These are phyloP conservation scores for Arnoldichthys spilopterus DNA, from an alignment of 2,797 vertebrate genomes.

Conservation along the genomic window DNA sequence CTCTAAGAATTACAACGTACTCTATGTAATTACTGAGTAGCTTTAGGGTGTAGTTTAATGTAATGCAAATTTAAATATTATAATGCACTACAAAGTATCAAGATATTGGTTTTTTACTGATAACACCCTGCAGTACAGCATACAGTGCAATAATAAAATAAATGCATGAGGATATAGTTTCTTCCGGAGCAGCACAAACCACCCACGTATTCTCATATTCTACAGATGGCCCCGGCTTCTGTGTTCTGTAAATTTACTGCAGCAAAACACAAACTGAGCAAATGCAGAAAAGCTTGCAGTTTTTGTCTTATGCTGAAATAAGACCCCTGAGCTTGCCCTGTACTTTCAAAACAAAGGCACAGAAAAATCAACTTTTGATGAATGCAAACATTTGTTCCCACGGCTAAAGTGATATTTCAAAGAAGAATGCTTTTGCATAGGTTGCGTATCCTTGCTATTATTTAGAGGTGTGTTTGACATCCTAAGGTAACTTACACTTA, in stretches of 20 bases:
- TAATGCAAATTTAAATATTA: too few species aligned
- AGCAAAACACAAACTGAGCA: slow-evolving; percentile 13
- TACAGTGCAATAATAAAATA: not conserved
- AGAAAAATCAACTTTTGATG: slow-evolving; percentile 17
- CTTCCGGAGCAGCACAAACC: not conserved
- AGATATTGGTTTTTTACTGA: not conserved
- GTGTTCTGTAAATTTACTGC: slow-evolving; percentile 14
- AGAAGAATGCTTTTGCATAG: slow-evolving; percentile 38
- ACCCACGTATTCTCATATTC: not conserved
- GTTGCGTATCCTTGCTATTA: slow-evolving; percentile 37
- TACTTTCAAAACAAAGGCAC: slow-evolving; percentile 23
- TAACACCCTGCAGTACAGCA: not conserved
- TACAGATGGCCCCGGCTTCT: slow-evolving; percentile 21
- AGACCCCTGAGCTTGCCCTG: slow-evolving; percentile 20
- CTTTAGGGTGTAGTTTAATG: too few species aligned
- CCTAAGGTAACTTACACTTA: slow-evolving; percentile 36
- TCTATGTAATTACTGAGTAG: too few species aligned
- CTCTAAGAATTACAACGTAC: too few species aligned
- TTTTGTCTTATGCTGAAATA: slow-evolving; percentile 24
- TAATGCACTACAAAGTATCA: not conserved
- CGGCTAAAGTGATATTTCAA: slow-evolving; percentile 36
- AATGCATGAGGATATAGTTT: not conserved
- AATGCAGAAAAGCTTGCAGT: slow-evolving; percentile 1
- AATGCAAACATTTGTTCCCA: slow-evolving; percentile 20
- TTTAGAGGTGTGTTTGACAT: slow-evolving; percentile 47